These are phyloP conservation scores for Hypselothyrea guttata DNA, from an alignment of 2,888 invertebrate species.

Conservation along the genomic window DNA sequence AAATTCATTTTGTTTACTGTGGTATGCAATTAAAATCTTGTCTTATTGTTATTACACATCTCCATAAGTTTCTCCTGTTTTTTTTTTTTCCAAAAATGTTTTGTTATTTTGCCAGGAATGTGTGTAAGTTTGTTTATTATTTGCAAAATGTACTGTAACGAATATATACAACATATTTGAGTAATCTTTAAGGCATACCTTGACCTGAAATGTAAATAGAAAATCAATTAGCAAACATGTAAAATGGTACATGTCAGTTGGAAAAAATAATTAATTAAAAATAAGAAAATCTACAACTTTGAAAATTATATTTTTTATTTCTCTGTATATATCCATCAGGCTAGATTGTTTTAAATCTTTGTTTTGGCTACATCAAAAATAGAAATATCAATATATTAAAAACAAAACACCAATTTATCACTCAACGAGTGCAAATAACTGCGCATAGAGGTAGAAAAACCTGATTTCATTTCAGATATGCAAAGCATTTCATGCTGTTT, in stretches of 20 bases:
- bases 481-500: conserved; percentile 9
- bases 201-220: too few relatives aligned
- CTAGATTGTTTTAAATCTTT: conserved; percentile 14
- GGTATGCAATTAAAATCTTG: not conserved
- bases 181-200: too few relatives aligned
- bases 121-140: not conserved
- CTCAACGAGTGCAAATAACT: not conserved
- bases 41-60: too few relatives aligned
- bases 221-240: too few relatives aligned
- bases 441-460: not conserved
- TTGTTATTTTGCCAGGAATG: too few relatives aligned
- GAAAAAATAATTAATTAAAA: too few relatives aligned
- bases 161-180: too few relatives aligned
- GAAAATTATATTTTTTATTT: too few relatives aligned
- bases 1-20: conserved; percentile 15
- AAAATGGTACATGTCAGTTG: too few relatives aligned
- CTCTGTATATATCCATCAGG: not conserved
- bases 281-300: too few relatives aligned
- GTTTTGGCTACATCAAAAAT: conserved; percentile 21
- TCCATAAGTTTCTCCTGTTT: not conserved
- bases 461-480: conserved; percentile 68
- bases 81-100: too few relatives aligned
- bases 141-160: too few relatives aligned
- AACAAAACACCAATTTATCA: not conserved
- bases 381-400: conserved; percentile 25